These are phyloP conservation scores for Cuniculus paca DNA, from an alignment of 2,797 vertebrate genomes.

Conservation along the genomic window DNA sequence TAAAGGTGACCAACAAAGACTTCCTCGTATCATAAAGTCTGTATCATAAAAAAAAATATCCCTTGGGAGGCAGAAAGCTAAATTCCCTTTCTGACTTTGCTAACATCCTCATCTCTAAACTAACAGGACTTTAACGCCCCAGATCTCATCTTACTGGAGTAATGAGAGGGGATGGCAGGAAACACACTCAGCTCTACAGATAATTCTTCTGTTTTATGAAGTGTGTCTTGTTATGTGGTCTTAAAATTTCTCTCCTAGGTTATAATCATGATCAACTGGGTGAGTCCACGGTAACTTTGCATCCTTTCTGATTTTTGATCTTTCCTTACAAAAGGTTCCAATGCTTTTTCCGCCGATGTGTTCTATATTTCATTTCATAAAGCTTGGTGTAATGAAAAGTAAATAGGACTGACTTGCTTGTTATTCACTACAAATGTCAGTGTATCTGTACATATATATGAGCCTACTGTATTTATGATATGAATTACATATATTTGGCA, in stretches of 20 bases:
- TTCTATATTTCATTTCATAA: constrained; percentile 7
- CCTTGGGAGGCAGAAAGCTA: not conserved
- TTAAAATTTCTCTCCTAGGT: not conserved
- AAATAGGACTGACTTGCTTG: not conserved
- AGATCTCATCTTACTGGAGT: not conserved
- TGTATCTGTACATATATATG: not conserved
- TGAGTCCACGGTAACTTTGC: not conserved
- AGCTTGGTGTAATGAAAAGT: constrained; percentile 20
- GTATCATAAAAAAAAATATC: not conserved
- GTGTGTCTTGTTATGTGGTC: not conserved
- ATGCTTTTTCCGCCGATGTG: constrained; percentile 28
- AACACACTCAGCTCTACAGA: constrained; percentile 16
- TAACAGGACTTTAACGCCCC: not conserved
- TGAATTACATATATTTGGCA: constrained; percentile 10
- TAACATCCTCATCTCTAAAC: not conserved
- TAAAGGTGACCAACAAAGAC: constrained; percentile 47
- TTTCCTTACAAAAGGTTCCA: constrained; percentile 48
- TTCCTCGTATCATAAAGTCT: constrained; percentile 48
- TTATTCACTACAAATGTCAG: constrained; percentile 4
- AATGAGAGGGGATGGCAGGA: not conserved
- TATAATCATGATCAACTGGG: not conserved
- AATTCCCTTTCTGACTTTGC: not conserved
- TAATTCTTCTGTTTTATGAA: constrained; percentile 41
- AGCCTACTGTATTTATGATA: not conserved
- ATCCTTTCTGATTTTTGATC: constrained; percentile 13